Conservation (phyloP, 2,797 vertebrate genomes). For the Onychomys leucogaster region DNA sequence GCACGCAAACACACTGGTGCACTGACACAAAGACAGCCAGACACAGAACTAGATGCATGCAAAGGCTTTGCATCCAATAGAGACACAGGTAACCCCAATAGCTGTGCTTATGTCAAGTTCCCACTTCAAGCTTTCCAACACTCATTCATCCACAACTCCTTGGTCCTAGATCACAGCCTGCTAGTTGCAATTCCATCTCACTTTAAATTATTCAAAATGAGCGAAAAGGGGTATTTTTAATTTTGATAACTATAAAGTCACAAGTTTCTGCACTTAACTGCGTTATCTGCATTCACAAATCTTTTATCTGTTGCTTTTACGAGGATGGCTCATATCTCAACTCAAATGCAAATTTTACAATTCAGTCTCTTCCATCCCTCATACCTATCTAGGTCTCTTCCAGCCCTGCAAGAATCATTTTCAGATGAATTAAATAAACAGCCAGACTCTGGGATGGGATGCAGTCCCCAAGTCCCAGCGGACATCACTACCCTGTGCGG, state of each 20-base stretch:
- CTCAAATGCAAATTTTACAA: slow-evolving; percentile 55
- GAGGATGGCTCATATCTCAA: slow-evolving; percentile 44
- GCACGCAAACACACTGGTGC: neutral
- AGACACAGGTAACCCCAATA: neutral
- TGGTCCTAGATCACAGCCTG: slow-evolving; percentile 31
- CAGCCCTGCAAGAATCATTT: slow-evolving; percentile 20
- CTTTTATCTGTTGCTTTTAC: slow-evolving; percentile 47
- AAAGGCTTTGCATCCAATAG: neutral
- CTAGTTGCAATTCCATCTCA: slow-evolving; percentile 36
- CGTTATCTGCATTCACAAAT: slow-evolving; percentile 42
- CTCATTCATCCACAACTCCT: slow-evolving; percentile 31
- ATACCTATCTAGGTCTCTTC: neutral
- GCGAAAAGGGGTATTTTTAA: slow-evolving; percentile 44
- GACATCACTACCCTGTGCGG: neutral
- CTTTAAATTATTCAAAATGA: slow-evolving; percentile 65
- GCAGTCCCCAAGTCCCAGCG: neutral
- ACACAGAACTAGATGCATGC: neutral
- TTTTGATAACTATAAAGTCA: slow-evolving; percentile 56
- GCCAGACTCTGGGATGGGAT: neutral
- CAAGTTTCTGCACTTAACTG: slow-evolving; percentile 17
- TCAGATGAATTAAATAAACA: slow-evolving; percentile 26
- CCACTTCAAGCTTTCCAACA: neutral
- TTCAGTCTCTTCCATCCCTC: neutral
- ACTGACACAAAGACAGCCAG: neutral
- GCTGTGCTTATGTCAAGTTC: neutral